Conservation (phyloP, 2,797 vertebrate species). For the Eulemur coronatus region DNA sequence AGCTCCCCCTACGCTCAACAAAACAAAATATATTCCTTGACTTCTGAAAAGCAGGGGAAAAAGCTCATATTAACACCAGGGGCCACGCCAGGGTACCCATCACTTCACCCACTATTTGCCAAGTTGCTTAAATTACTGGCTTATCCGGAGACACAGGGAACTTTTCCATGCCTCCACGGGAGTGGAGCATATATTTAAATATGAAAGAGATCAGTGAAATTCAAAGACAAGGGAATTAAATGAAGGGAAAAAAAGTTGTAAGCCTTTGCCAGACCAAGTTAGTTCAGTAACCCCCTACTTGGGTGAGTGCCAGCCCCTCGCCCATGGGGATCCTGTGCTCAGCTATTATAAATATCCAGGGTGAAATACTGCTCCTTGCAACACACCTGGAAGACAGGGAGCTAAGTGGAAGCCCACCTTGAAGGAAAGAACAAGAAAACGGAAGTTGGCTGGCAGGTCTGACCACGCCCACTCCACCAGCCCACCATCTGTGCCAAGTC, state of each 20-base stretch:
- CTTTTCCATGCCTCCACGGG: neutral
- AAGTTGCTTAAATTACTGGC: neutral
- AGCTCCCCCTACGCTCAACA: neutral
- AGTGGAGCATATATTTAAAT: conserved; percentile 3
- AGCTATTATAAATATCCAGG: neutral
- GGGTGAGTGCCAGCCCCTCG: neutral
- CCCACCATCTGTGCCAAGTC: neutral
- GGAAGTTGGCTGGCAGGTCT: neutral
- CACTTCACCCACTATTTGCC: neutral
- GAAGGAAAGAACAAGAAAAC: neutral
- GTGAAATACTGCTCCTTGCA: neutral
- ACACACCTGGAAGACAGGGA: neutral
- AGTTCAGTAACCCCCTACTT: neutral
- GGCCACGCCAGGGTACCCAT: neutral
- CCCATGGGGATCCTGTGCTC: neutral
- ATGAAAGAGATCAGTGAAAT: neutral
- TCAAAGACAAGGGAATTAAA: neutral
- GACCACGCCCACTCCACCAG: rapidly evolving
- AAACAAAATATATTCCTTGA: neutral
- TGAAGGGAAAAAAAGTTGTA: neutral
- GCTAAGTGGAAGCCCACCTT: neutral
- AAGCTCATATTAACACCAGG: neutral
- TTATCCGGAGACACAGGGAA: neutral
- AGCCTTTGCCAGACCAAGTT: neutral
- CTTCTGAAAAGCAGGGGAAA: neutral